Evolutionary conservation across 1,140 invertebrate species (phyloP), one percentile per base, ranked within the genome.

Genomic region (Macrosteles quadrilineatus): DNA sequence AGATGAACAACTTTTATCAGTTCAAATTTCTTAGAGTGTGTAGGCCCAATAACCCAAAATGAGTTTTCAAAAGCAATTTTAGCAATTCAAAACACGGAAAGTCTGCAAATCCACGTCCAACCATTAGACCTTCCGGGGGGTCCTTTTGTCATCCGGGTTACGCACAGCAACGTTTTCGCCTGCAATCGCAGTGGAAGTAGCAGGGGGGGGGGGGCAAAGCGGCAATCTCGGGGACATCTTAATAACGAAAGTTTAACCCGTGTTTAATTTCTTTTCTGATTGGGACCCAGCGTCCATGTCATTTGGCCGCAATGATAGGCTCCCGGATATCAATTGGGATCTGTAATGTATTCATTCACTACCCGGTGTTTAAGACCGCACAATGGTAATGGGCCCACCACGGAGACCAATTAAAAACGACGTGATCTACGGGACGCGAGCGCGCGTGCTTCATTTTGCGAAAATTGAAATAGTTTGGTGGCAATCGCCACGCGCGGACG

Each of bases 181-280:
- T 17, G 47, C 21, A 50, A 50, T 50, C 47, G 21, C 47, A 50
- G 36, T 17, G 47, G 47, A 50, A 50, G 47, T 50, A 17, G 36
- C 6, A 40, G 36, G 6, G 6, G 47, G 14, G 47, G 47, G 14
- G 47, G 14, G 4, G 6, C 47, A 21, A 21, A 50, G 47, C 21
- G 47, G 47, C 47, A 21, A 50, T 17, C 47, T 50, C 47, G n/a
- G 47, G 47, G 47, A 50, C 47, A 50, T 50, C 47, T 50, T 50
- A 50, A 50, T 50, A 50, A 50, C 47, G 32, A 36, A 36, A 36
- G 47, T 50, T 50, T 50, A 50, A 50, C 4, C 47, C 47, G 47
- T 50, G 47, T 50, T 50, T 50, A 50, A 50, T 50, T 50, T 50
- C 47, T 50, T 50, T 50, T 50, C 47, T 50, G 47, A 50, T 50